Conservation (phyloP, 2,888 invertebrate species). For the Ganaspis brasiliensis region DNA sequence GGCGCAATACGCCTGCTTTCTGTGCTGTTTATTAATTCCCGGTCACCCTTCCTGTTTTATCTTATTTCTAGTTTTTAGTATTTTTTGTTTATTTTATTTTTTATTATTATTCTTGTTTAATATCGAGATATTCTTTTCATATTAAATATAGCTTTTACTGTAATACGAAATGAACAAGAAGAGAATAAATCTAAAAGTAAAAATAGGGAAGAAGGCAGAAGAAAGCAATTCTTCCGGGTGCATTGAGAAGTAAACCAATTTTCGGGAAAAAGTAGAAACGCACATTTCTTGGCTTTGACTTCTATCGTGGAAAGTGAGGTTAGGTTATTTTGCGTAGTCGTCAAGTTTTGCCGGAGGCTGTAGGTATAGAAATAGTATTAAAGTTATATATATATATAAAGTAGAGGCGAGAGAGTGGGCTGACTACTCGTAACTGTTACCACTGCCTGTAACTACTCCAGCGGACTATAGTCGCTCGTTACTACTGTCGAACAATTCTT, state of each 20-base stretch:
- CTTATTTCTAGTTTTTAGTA: no score
- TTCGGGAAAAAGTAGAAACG: background rate
- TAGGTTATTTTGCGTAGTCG: background rate
- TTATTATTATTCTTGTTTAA: no score
- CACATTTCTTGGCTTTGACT: background rate
- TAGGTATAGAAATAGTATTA: background rate
- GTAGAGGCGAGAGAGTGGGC: background rate
- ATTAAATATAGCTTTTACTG: no score
- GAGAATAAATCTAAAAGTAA: background rate
- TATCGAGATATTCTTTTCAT: no score
- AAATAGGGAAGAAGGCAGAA: background rate
- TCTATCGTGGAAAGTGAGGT: background rate
- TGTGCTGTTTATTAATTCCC: no score
- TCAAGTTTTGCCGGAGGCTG: background rate
- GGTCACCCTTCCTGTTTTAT: no score
- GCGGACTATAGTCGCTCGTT: background rate
- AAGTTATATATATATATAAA: background rate
- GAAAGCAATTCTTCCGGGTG: conserved; percentile 11
- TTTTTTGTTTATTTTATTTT: no score
- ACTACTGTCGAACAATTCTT: conserved; percentile 24
- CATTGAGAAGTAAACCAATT: conserved; percentile 18
- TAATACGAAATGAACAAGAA: background rate
- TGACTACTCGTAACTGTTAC: conserved; percentile 22
- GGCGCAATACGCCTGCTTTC: no score
- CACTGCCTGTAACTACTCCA: background rate